These are phyloP conservation scores for Temnothorax longispinosus DNA, from an alignment of 1,140 invertebrate genomes.

Conservation along the genomic window DNA sequence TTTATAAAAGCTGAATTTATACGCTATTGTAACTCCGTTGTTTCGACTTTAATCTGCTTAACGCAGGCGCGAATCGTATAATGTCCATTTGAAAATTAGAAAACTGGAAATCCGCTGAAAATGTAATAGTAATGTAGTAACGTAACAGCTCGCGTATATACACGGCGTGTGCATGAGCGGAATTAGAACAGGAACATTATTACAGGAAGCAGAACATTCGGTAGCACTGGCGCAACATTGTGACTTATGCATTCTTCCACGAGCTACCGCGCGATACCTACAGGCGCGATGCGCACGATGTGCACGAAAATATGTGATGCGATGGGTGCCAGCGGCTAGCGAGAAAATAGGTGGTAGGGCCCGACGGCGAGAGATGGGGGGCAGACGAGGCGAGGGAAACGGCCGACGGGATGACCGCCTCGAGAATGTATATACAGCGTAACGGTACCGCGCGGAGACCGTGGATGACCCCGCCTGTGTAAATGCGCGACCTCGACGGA, in stretches of 20 bases:
- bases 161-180: neutral
- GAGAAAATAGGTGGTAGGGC: conserved; percentile 40
- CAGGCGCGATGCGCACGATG: conserved; percentile 72
- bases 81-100: conserved; percentile 23
- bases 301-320: conserved; percentile 39
- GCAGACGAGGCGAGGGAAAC: conserved; percentile 4
- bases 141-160: neutral
- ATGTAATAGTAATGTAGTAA: neutral
- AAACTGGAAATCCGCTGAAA: conserved; percentile 21
- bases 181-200: conserved; percentile 18
- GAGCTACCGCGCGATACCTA: conserved; percentile 74
- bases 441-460: conserved; percentile 82
- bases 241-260: conserved; percentile 80
- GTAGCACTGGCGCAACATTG: conserved; percentile 55
- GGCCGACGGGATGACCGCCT: conserved; percentile 67
- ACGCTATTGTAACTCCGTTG: neutral
- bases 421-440: conserved; percentile 78
- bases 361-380: neutral
- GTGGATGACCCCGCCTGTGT: conserved; percentile 84
- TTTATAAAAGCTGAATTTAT: neutral
- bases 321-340: conserved; percentile 11
- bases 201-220: conserved; percentile 12
- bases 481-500: conserved; percentile 83
- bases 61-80: neutral
- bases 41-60: neutral